A percentile compares a stretch with the other conserved stretches of the same genome.
Conservation (phyloP, 2,113 vertebrate genomes). For the Cryptomyrus ogoouensis region DNA sequence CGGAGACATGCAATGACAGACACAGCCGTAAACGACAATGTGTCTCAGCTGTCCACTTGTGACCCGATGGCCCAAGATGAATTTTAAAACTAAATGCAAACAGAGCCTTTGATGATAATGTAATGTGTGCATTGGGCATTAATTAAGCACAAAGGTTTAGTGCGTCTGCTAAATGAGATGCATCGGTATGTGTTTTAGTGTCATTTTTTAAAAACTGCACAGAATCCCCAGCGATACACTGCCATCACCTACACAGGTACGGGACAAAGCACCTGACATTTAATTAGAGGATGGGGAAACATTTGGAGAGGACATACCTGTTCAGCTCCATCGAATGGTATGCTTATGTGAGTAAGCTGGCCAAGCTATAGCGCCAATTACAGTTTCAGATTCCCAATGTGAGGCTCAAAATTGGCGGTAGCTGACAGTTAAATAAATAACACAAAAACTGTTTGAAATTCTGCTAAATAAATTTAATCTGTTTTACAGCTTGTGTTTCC, state of each 20-base stretch:
- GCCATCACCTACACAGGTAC: neutral
- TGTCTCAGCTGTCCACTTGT: neutral
- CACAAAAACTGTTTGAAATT: neutral
- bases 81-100: neutral
- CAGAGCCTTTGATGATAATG: neutral
- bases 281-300: too few species aligned
- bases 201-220: neutral
- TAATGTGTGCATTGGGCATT: neutral
- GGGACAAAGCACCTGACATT: neutral
- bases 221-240: neutral
- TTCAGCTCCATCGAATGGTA: too few species aligned
- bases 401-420: neutral
- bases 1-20: neutral
- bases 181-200: neutral
- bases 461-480: neutral
- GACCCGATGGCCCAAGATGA: neutral
- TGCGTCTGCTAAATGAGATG: neutral
- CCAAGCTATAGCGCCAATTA: too few species aligned
- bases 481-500: neutral
- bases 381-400: too few species aligned
- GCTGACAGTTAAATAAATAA: neutral
- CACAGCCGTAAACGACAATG: neutral
- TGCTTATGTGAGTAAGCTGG: too few species aligned
- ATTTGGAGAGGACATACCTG: too few species aligned
- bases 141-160: neutral